Evolutionary conservation across 2,113 vertebrate genomes (phyloP), one percentile per base, ranked within the genome.

Genomic region (Pycnonotus jocosus): DNA sequence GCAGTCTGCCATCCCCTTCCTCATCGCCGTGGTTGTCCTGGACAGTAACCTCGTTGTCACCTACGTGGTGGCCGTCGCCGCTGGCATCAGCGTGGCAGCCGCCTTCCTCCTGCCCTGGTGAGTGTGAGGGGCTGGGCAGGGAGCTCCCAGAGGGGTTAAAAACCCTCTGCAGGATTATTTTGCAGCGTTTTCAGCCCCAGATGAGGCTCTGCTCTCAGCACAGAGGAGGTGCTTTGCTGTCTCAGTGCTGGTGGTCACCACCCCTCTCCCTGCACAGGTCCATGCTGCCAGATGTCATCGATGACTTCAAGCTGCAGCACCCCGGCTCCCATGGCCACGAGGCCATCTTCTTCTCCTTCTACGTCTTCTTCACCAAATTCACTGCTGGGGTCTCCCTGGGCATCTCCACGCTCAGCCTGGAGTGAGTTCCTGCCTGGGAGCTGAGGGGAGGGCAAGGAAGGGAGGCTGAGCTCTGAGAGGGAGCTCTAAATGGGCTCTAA

Each of bases 351-450:
- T 99, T 99, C 97, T 99, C 99, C 48, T 99, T 99, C 96, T 99
- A 99, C 0, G 99, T 99, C 82, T 99, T 99, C 98, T 99, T 99
- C 93, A 98, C 98, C 93, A 99, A 99, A 93, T 99, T 99, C 25
- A 98, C 99, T 21, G 99, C 99, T 3, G 99, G 99, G 4, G 94
- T 99, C 13, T 99, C 99, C 4, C 96, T 99, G 81, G 99, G 99
- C 42, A 95, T 99, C 95, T 99, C 99, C 47, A 99, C 99, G 0
- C 98, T 99, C 92, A 98, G 99, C 96, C 97, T 99, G 37, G 98
- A 99, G 99, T 99, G 95, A 98, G 98, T 98, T 38, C 30, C 45
- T 5, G 56, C 30, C 45, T 5, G 56, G 45, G 54, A 40, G 15
- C 53, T 3, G 15, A 33, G 31, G 54, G n/a, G 22, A 3, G 28